A percentile compares a stretch with the other conserved stretches of the same genome.
These are phyloP conservation scores for Caenorhabditis sp. DNA, from an alignment of 2,888 invertebrate genomes.

Conservation along the genomic window DNA sequence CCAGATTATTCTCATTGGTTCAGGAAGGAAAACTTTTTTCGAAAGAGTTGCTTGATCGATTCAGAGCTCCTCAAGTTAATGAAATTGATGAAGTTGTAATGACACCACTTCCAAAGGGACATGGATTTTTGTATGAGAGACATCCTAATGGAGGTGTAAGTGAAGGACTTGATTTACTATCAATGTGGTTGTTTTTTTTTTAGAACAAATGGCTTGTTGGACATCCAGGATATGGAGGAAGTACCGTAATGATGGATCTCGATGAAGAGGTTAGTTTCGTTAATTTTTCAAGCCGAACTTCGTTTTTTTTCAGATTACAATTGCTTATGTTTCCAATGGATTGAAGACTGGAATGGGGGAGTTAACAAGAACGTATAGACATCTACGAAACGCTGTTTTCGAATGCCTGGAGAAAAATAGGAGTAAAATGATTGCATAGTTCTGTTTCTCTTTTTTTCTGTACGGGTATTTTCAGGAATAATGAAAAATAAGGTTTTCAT, in stretches of 20 bases:
- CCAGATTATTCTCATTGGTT: slow-evolving; percentile 62
- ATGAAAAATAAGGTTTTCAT: background rate
- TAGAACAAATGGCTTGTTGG: slow-evolving; percentile 66
- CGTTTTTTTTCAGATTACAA: slow-evolving; percentile 56
- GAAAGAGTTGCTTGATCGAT: slow-evolving; percentile 53
- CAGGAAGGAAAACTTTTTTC: slow-evolving; percentile 63
- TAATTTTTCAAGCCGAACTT: too few relatives aligned
- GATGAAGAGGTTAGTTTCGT: slow-evolving; percentile 57
- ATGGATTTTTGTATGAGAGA: slow-evolving; percentile 69
- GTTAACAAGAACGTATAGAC: slow-evolving; percentile 65
- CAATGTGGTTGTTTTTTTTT: slow-evolving; percentile 11
- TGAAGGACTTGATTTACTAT: background rate
- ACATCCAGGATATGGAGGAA: slow-evolving; percentile 68
- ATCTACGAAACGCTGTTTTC: slow-evolving; percentile 62
- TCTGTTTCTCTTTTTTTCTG: background rate
- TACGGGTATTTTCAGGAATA: background rate
- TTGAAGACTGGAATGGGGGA: slow-evolving; percentile 70
- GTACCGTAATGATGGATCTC: slow-evolving; percentile 67
- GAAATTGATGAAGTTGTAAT: slow-evolving; percentile 61
- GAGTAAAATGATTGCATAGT: background rate
- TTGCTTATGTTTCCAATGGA: slow-evolving; percentile 68
- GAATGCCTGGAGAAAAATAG: slow-evolving; percentile 53
- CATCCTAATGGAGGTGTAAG: slow-evolving; percentile 63
- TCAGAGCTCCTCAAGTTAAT: slow-evolving; percentile 59
- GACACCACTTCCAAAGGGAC: slow-evolving; percentile 64